Evolutionary conservation across 1,140 invertebrate species (phyloP).

Genomic region (Eurytemora carolleeae): DNA sequence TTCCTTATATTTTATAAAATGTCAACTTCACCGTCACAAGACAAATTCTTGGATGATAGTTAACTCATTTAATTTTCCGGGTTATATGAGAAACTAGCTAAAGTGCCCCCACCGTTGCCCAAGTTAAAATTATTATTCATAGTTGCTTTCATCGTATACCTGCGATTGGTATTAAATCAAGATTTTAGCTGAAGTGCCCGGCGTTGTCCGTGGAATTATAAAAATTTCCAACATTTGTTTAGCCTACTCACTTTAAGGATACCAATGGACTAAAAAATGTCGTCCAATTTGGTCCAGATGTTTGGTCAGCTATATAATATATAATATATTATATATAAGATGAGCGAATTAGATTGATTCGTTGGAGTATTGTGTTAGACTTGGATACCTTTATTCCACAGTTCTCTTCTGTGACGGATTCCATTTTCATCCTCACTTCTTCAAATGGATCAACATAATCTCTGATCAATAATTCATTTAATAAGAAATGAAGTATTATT

Average conservation of each 20-base stretch:
- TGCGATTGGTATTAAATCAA: too few species aligned
- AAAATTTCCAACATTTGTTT: too few species aligned
- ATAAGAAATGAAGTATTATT: too few species aligned
- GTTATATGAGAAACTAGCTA: background rate
- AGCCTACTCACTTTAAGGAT: background rate
- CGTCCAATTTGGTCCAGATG: background rate
- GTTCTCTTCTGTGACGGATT: conserved; percentile 57
- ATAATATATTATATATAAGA: background rate
- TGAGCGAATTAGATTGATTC: background rate
- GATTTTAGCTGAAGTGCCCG: too few species aligned
- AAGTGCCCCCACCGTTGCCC: too few species aligned
- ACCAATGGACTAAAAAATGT: background rate
- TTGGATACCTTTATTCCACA: conserved; percentile 48
- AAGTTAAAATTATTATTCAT: too few species aligned
- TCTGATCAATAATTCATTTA: too few species aligned
- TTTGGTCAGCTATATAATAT: background rate
- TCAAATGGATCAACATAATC: too few species aligned
- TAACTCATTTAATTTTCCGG: background rate
- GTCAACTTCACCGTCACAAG: background rate
- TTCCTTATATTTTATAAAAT: background rate
- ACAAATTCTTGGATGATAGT: background rate
- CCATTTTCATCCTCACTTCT: conserved; percentile 56
- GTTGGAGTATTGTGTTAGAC: background rate
- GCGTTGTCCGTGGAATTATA: too few species aligned
- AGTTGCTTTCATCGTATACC: too few species aligned